phyloP scores from a whole-genome alignment of 2,888 invertebrate species.

The Geophilus truncorum region DNA sequence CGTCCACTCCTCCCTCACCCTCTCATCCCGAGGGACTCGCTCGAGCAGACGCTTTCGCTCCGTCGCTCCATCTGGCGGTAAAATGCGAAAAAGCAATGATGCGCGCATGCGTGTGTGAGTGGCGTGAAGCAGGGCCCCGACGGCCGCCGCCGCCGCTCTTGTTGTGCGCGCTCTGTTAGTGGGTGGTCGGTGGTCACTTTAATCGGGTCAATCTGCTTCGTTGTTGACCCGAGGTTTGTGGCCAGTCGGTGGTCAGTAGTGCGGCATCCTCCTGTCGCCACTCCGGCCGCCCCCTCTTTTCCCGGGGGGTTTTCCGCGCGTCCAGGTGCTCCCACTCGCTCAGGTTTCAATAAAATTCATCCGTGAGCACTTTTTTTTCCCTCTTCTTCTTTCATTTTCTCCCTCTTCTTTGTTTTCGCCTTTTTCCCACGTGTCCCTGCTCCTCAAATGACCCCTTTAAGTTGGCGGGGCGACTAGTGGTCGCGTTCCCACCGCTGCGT shows the following conservation, averaged over 20 bases:
- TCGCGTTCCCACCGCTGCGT: slow-evolving; percentile 30
- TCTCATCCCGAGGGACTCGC: slow-evolving; percentile 14
- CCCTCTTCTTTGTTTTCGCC: slow-evolving; percentile 34
- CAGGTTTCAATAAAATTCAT: background rate
- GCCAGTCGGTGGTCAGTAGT: slow-evolving; percentile 12
- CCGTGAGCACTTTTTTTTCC: background rate
- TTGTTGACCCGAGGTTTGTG: slow-evolving; percentile 25
- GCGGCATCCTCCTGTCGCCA: slow-evolving; percentile 22
- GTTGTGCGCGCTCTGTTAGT: background rate
- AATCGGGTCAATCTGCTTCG: slow-evolving; percentile 27
- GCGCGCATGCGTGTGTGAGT: slow-evolving; percentile 27
- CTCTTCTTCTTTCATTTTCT: slow-evolving; percentile 28
- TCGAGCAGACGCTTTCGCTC: slow-evolving; percentile 27
- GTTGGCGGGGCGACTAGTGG: slow-evolving; percentile 31
- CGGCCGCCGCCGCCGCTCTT: no score
- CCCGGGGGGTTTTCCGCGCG: background rate
- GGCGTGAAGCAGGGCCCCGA: background rate
- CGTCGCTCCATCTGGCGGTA: slow-evolving; percentile 24
- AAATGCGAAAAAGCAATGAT: slow-evolving; percentile 23
- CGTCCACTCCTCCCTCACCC: slow-evolving; percentile 25
- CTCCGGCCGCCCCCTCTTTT: background rate
- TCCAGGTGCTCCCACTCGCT: slow-evolving; percentile 31
- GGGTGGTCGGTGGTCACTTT: slow-evolving; percentile 24
- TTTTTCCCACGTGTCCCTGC: slow-evolving; percentile 30
- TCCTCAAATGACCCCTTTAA: slow-evolving; percentile 33